Percentiles rank a stretch among this genome's conserved stretches.
Evolutionary conservation across 2,888 invertebrate genomes (phyloP).

Genomic region (Caenorhabditis zanzibari): DNA sequence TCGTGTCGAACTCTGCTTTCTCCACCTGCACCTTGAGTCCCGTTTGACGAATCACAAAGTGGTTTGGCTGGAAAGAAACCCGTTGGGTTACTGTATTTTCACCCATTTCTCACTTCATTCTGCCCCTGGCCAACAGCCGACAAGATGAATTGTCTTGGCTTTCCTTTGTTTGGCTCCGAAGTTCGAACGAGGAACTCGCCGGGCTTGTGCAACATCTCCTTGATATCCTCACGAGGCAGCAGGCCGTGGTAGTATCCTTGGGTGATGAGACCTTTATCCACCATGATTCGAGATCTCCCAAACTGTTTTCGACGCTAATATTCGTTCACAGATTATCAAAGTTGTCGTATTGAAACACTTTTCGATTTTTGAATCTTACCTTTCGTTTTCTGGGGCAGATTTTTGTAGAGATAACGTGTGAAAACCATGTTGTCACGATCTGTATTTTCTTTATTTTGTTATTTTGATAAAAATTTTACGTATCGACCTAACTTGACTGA

Average conservation of each 20-base stretch:
- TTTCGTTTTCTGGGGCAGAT: too few relatives aligned
- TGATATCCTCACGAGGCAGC: constrained; percentile 75
- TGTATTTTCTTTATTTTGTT: too few relatives aligned
- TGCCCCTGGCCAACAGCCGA: constrained; percentile 63
- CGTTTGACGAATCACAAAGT: constrained; percentile 59
- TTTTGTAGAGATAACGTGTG: too few relatives aligned
- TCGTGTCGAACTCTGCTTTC: constrained; percentile 45
- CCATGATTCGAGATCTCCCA: constrained; percentile 27
- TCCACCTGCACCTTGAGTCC: constrained; percentile 59
- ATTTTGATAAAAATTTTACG: too few relatives aligned
- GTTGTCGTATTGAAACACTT: background rate
- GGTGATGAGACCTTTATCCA: constrained; percentile 24
- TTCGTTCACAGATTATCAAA: background rate
- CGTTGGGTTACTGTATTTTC: background rate
- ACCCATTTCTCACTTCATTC: background rate
- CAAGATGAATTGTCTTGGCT: constrained; percentile 65
- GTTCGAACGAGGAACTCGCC: constrained; percentile 73
- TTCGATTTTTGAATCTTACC: too few relatives aligned
- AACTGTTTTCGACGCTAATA: constrained; percentile 4
- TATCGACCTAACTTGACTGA: too few relatives aligned
- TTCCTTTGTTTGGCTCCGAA: constrained; percentile 69
- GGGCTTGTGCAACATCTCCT: constrained; percentile 67
- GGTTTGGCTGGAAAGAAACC: constrained; percentile 58
- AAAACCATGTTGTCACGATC: too few relatives aligned
- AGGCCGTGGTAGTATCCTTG: constrained; percentile 73